phyloP scores from a whole-genome alignment of 2,888 invertebrate genomes.

The Parasteatoda lunata region DNA sequence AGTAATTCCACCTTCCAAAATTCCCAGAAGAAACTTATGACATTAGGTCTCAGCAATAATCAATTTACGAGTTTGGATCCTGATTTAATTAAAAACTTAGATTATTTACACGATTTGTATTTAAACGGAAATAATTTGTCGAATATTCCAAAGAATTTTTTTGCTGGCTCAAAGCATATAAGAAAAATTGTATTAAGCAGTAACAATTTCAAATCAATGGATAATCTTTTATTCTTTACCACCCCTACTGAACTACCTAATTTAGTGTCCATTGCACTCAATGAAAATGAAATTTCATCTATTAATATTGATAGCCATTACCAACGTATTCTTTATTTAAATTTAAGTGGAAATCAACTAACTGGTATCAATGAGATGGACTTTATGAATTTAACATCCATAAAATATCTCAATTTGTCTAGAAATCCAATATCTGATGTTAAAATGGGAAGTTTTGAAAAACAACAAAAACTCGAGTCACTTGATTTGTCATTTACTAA shows the following conservation, averaged over 20 bases:
- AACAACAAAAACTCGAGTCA: not conserved
- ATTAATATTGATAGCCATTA: not conserved
- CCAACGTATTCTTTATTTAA: constrained; percentile 14
- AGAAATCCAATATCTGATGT: not conserved
- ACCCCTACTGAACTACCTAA: not conserved
- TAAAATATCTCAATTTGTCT: constrained; percentile 1
- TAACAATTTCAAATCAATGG: not conserved
- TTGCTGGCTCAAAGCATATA: not conserved
- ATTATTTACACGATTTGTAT: not conserved
- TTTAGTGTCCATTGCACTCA: not conserved
- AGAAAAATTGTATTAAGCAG: not conserved
- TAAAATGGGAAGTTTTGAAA: not conserved
- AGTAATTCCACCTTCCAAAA: not conserved
- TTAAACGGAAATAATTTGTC: constrained; percentile 17
- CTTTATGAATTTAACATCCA: constrained; percentile 4
- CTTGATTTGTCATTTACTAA: not conserved
- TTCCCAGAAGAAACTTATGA: not conserved
- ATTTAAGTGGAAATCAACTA: constrained; percentile 16
- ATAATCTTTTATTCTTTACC: not conserved
- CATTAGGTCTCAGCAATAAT: constrained; percentile 6
- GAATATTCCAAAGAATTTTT: not conserved
- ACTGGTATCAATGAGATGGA: not conserved
- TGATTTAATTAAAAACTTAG: not conserved
- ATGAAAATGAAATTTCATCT: constrained; percentile 9
- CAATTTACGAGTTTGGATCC: constrained; percentile 8